Base-by-base conservation (phyloP, 2,888 invertebrate species). In the Mythimna loreyi region DNA sequence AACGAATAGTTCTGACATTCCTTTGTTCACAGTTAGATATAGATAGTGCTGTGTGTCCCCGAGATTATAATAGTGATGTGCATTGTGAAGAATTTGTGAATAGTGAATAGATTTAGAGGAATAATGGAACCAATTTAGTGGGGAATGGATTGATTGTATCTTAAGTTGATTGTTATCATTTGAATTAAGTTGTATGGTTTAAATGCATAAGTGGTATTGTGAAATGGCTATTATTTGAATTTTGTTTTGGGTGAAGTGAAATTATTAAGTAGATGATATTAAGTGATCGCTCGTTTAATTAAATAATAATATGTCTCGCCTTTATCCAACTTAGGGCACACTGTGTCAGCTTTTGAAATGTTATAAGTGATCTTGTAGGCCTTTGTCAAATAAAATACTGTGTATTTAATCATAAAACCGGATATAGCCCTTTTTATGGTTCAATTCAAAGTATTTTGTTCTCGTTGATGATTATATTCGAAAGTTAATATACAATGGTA, bases 1-100 rank as follows among this genome's bases (percentile, higher is more conserved):
- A 62, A 81, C 63, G 72, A 75, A 78, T 77, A 82, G 82, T 81
- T 84, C 72, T 84, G 83, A 82, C 80, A 80, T 82, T 84, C 77
- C 80, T 77, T 83, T 83, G 83, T 83, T 63, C 61, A 43, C 28
- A 23, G 30, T 23, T 30, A 66, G 72, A 72, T 77, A 36, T 45
- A 77, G 81, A 77, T 81, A 81, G 63, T 49, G 45, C 28, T 50
- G 47, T 78, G 56, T 55, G 57, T 50, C 13, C 47, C 30, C 57
- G 19, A 49, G 11, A n/a, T 56, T 53, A 47, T 64, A 62, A 64
- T 45, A 62, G 58, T 50, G 67, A 65, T 36, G 64, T 40, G 45
- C 36, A 78, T 81, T 72, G 65, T 78, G 33, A 81, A 76, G 50
- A 45, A 64, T 49, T 49, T 43, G 40, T 77, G 72, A 69, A 76